Evolutionary conservation across 2,797 vertebrate species (phyloP).

Genomic region (Diglossa cyanea): DNA sequence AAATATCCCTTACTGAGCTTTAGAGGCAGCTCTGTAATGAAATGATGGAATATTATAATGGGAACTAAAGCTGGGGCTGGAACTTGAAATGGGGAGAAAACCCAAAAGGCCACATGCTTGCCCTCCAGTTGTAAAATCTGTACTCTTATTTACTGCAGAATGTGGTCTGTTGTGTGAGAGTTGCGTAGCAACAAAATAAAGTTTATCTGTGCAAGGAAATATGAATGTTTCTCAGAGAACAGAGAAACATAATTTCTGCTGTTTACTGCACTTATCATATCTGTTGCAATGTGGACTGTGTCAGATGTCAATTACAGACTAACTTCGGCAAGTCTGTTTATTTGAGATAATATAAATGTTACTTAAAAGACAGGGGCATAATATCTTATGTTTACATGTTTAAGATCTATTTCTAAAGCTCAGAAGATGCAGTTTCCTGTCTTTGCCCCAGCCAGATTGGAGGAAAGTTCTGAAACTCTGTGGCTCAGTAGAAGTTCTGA

Average conservation of each 20-base stretch:
- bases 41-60: constrained; percentile 54
- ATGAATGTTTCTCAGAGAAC: constrained; percentile 61
- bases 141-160: constrained; percentile 67
- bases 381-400: constrained; percentile 65
- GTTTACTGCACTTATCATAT: constrained; percentile 66
- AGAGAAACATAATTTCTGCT: constrained; percentile 61
- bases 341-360: constrained; percentile 76
- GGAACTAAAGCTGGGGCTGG: constrained; percentile 67
- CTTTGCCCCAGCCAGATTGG: constrained; percentile 34
- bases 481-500: not conserved
- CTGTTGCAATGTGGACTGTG: constrained; percentile 62
- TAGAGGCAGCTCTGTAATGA: constrained; percentile 35
- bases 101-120: constrained; percentile 38
- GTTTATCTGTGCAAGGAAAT: constrained; percentile 68
- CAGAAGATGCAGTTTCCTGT: constrained; percentile 70
- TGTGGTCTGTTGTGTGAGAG: constrained; percentile 49
- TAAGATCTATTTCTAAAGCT: constrained; percentile 66
- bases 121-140: constrained; percentile 67
- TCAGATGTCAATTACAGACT: constrained; percentile 70
- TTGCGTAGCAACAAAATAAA: constrained; percentile 76
- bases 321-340: constrained; percentile 66
- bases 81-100: constrained; percentile 44
- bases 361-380: constrained; percentile 55
- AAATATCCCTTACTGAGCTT: constrained; percentile 30
- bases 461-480: constrained; percentile 22